phyloP scores from a whole-genome alignment of 92 coral and sea anemone genomes.

The Phymanthus crucifer region DNA sequence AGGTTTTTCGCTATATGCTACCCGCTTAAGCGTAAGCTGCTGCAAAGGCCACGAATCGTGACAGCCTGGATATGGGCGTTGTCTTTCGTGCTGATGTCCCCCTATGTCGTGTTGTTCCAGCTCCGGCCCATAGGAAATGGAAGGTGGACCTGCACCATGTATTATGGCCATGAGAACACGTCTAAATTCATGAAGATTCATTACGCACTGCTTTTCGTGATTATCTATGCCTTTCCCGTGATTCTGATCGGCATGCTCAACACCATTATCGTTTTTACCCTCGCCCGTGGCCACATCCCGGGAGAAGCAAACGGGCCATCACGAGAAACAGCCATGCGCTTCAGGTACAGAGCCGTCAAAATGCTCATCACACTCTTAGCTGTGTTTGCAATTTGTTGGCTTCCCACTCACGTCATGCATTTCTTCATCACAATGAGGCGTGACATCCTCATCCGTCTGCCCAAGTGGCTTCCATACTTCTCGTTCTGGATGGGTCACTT shows the following conservation, averaged over 20 bases:
- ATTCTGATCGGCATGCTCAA: constrained; percentile 43
- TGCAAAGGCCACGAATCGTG: constrained; percentile 53
- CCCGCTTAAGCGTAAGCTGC: constrained; percentile 51
- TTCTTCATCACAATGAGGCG: constrained; percentile 16
- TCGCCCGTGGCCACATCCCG: constrained; percentile 52
- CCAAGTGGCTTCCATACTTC: constrained; percentile 20
- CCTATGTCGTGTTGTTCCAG: constrained; percentile 35
- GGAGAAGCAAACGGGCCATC: constrained; percentile 41
- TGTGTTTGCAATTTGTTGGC: constrained; percentile 67
- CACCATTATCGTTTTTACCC: constrained; percentile 47
- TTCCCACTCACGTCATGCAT: constrained; percentile 65
- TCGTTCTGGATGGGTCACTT: constrained; percentile 59
- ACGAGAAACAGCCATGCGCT: constrained; percentile 9
- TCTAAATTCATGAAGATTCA: constrained; percentile 43
- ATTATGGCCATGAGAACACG: constrained; percentile 11
- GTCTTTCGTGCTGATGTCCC: constrained; percentile 50
- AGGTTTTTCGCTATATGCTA: constrained; percentile 64
- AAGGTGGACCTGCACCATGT: constrained; percentile 35
- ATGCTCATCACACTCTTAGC: constrained; percentile 52
- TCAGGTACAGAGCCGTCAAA: constrained; percentile 56
- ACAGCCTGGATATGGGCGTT: constrained; percentile 59
- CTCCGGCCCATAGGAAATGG: background rate
- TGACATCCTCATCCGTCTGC: constrained; percentile 21
- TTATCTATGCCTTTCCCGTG: constrained; percentile 57
- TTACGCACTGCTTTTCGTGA: constrained; percentile 34